phyloP scores from a whole-genome alignment of 2,113 vertebrate genomes.

The Rhagologus leucostigma region DNA sequence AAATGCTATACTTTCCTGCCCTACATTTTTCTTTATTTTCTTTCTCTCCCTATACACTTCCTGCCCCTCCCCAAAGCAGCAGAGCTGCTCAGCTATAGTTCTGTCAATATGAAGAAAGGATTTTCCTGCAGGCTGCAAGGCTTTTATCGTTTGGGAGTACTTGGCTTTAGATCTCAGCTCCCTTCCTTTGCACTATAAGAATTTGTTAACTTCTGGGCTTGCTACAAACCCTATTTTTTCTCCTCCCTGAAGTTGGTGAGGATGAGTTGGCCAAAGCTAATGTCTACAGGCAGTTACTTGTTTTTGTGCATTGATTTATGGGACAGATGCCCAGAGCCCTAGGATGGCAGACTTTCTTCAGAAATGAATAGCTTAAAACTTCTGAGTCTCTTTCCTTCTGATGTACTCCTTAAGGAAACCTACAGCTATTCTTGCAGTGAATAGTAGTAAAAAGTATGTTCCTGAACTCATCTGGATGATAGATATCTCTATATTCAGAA shows the following conservation, averaged over 20 bases:
- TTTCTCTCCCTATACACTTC: rapidly evolving
- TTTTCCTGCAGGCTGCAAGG: not conserved
- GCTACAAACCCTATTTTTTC: not conserved
- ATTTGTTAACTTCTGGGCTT: not conserved
- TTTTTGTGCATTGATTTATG: not conserved
- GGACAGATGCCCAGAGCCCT: not conserved
- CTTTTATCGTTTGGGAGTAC: not conserved
- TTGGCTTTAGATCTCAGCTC: not conserved
- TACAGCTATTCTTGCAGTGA: not conserved
- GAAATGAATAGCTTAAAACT: not conserved
- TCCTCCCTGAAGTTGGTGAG: not conserved
- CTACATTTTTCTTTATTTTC: not conserved
- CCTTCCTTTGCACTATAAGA: not conserved
- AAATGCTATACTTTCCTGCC: not conserved
- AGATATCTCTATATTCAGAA: not conserved
- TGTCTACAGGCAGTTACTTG: not conserved
- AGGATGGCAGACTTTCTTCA: not conserved
- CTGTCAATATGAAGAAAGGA: not conserved
- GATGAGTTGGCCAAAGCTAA: not conserved
- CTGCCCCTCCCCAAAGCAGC: not conserved
- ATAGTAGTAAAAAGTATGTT: not conserved
- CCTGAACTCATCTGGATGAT: not conserved
- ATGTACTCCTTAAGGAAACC: not conserved
- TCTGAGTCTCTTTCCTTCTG: not conserved
- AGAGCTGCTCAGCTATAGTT: not conserved